phyloP scores from a whole-genome alignment of 2,797 vertebrate species.

The Lophura swinhoii region DNA sequence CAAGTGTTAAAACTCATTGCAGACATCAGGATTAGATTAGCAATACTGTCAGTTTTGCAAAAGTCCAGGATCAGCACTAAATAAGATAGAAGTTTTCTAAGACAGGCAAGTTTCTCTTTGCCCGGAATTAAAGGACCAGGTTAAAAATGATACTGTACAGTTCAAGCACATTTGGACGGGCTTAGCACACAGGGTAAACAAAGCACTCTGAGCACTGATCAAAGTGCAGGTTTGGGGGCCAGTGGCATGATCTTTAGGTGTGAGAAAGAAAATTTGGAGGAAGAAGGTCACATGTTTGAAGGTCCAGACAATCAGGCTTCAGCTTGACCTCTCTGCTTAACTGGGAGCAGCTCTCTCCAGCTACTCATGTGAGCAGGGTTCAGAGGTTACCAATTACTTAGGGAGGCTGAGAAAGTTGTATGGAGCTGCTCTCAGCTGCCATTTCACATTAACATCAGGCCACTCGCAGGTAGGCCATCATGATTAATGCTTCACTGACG shows the following conservation, averaged over 20 bases:
- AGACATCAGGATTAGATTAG: constrained; percentile 59
- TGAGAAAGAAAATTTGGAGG: constrained; percentile 78
- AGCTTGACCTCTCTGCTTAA: constrained; percentile 82
- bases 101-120: background rate
- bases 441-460: constrained; percentile 85
- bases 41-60: constrained; percentile 48
- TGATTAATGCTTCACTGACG: constrained; percentile 68
- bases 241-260: constrained; percentile 77
- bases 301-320: constrained; percentile 80
- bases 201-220: constrained; percentile 46
- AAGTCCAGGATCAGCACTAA: constrained; percentile 17
- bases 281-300: constrained; percentile 78
- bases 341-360: constrained; percentile 69
- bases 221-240: constrained; percentile 65
- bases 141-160: constrained; percentile 56
- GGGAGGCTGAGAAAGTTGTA: constrained; percentile 86
- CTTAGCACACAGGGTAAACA: constrained; percentile 74
- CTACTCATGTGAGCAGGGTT: constrained; percentile 81
- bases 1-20: constrained; percentile 41
- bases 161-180: constrained; percentile 60
- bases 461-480: constrained; percentile 78
- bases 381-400: constrained; percentile 89
- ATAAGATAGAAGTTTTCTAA: constrained; percentile 36
- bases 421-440: constrained; percentile 88
- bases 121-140: constrained; percentile 36